Conservation (phyloP, 2,797 vertebrate species). For the Scomberomorus guttatus region DNA sequence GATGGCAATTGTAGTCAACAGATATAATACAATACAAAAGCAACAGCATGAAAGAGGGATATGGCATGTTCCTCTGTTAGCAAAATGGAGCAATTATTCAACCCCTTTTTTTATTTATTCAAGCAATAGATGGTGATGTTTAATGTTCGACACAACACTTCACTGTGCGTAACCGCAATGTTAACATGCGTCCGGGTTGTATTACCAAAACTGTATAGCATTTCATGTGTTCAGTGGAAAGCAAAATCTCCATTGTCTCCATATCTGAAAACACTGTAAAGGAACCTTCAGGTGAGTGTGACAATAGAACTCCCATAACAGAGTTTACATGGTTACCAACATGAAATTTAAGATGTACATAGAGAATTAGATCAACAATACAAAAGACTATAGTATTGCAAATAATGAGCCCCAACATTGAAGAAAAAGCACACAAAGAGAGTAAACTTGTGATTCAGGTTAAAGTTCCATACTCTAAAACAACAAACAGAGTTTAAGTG, state of each 20-base stretch:
- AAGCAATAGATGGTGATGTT: background rate
- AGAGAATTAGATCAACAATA: background rate
- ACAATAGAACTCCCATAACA: slow-evolving; percentile 19
- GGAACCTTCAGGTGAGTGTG: background rate
- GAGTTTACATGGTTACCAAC: background rate
- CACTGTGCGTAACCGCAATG: background rate
- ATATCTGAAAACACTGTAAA: background rate
- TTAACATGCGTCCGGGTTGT: background rate
- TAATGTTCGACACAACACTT: too few species aligned
- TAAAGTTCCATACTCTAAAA: background rate
- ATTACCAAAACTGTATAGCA: slow-evolving; percentile 24
- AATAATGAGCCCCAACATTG: background rate
- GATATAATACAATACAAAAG: background rate
- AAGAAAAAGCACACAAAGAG: background rate
- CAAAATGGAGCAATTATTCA: too few species aligned
- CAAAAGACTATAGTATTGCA: slow-evolving; percentile 20
- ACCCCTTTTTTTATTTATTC: background rate
- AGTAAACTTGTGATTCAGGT: background rate
- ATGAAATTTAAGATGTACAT: slow-evolving; percentile 47
- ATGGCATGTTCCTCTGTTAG: background rate
- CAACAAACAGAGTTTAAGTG: background rate
- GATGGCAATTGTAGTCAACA: background rate
- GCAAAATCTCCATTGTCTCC: slow-evolving; percentile 25
- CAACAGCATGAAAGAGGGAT: background rate
- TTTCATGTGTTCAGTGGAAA: slow-evolving; percentile 34